Evolutionary conservation across 2,888 invertebrate genomes (phyloP), one percentile per base, ranked within the genome.

Genomic region (Eucriotettix oculatus): DNA sequence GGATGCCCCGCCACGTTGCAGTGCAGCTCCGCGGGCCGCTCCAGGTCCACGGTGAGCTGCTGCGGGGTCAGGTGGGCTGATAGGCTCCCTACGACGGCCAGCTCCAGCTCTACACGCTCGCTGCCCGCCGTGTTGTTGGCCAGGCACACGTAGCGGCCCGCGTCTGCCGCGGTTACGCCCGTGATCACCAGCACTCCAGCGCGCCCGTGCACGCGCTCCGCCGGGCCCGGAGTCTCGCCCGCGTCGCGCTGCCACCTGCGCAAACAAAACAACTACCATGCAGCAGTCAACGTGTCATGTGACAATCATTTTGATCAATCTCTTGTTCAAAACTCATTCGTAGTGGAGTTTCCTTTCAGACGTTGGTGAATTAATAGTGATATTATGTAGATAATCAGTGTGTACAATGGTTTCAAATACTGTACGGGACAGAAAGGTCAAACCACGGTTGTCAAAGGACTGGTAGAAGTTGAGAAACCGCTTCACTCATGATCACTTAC

Each of bases 21-120:
- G 63, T 70, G 71, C 59, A 76, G 72, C 48, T 68, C 67, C 9
- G 75, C 74, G 40, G 69, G 66, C 48, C 72, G 68, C 9, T 74
- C 74, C 10, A 74, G 71, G 65, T 75, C 75, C 9, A 75, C 71
- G 3, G 71, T 71, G 61, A 69, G 60, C 71, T 79, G 78, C n/a
- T 69, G 68, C 1, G 76, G 76, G 14, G 53, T 41, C 16, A 61
- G 29, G 59, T 61, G 69, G 29, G 73, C 72, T 59, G 71, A 70
- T 61, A 74, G 68, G 63, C 70, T 70, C 65, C 70, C 72, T 66
- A 73, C 69, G 67, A 74, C 70, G 59, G 71, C 69, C 62, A 74
- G 72, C 65, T 72, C 72, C 61, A 73, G 69, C 62, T 73, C 73
- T 60, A 54, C 29, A 53, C 48, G 58, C 29, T 58, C 57, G 17